Percentiles rank a stretch among this genome's conserved stretches.
Conservation (phyloP, 2,888 invertebrate genomes). For the Oxyteleia sp. region DNA sequence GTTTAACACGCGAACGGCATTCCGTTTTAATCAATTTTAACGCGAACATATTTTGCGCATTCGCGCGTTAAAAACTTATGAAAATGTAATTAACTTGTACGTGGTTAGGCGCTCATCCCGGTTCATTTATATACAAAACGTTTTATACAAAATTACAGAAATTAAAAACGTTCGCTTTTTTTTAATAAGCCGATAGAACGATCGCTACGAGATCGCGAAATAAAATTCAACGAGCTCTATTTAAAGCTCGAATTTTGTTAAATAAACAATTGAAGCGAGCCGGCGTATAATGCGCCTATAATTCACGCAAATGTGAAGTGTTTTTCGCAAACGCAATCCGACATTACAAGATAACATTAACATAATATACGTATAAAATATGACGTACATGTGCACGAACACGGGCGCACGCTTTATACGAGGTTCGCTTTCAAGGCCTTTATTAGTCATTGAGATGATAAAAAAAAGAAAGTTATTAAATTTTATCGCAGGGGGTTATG, state of each 20-base stretch:
- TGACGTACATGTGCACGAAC: slow-evolving; percentile 14
- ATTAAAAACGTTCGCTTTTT: background rate
- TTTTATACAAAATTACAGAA: no score
- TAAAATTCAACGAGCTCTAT: background rate
- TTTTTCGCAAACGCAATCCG: slow-evolving; percentile 41
- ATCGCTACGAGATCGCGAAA: background rate
- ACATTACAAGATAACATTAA: slow-evolving; percentile 52
- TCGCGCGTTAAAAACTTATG: no score
- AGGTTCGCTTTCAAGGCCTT: slow-evolving; percentile 21
- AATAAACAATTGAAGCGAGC: slow-evolving; percentile 38
- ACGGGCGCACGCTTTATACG: background rate
- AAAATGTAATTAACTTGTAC: slow-evolving; percentile 8
- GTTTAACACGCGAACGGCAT: no score
- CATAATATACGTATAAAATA: slow-evolving; percentile 51
- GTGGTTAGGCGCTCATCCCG: no score
- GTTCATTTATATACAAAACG: no score
- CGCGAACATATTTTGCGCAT: no score
- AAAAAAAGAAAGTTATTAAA: slow-evolving; percentile 47
- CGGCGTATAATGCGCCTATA: slow-evolving; percentile 33
- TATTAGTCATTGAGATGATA: slow-evolving; percentile 43
- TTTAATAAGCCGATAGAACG: background rate
- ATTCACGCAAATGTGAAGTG: slow-evolving; percentile 56
- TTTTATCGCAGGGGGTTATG: slow-evolving; percentile 47
- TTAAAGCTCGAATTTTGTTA: slow-evolving; percentile 23
- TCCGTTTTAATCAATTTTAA: no score